Base-by-base conservation (phyloP, 2,888 invertebrate genomes). In the Acronicta aceris region DNA sequence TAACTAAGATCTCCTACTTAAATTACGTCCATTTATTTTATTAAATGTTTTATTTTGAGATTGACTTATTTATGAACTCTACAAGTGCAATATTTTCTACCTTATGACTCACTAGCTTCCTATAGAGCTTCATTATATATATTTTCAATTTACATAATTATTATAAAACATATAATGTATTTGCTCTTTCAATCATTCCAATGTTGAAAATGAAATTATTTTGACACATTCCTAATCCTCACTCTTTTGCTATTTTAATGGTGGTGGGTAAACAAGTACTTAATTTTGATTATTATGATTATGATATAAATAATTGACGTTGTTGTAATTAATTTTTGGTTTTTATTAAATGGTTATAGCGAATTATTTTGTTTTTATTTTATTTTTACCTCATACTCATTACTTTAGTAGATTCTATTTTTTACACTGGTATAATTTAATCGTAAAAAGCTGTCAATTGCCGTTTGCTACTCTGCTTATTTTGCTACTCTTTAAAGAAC, bases 341-440 rank as follows among this genome's bases (percentile, higher is more conserved):
- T 93, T 89, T 90, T 87, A 92, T 90, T 92, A 94, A 93, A 93
- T 80, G 89, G 90, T 92, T 92, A 86, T 84, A 87, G 86, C 79
- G 78, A 84, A 74, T 74, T 69, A 57, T 79, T 83, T 87, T 85
- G 79, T 75, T 83, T 85, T 83, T 21, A 21, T 87, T 86, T 84
- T 81, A 82, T 77, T 74, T 67, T 80, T 75, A 74, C 75, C 82
- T 74, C 73, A 13, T 45, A 64, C 65, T 69, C 47, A 52, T 72
- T 61, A 48, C 53, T 50, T 45, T 71, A n/a, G 46, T 65, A 60
- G 48, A 57, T 55, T 45, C 27, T 1, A 21, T 40, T 59, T 50
- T 60, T 27, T 46, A 30, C 33, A 45, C 15, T 64, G 0, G n/a
- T 38, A 38, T n/a, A 38, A 25, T 17, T 43, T n/a, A 42, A 17